phyloP scores from a whole-genome alignment of 2,113 vertebrate genomes.

The Nansenia antarctica region DNA sequence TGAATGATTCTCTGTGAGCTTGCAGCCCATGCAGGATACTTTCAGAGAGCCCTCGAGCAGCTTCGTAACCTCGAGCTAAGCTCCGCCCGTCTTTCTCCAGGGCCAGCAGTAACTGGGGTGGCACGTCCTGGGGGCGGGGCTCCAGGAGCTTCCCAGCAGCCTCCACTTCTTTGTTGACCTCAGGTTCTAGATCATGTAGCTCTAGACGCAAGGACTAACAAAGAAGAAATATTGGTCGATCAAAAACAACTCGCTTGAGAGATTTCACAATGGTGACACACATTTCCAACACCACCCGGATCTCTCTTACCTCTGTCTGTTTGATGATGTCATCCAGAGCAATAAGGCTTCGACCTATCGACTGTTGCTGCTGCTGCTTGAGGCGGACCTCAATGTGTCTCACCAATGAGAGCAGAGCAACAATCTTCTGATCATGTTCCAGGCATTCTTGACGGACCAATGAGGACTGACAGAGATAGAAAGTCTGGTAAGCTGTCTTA shows the following conservation, averaged over 20 bases:
- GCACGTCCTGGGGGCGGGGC: slow-evolving; percentile 80
- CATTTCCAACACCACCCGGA: not conserved
- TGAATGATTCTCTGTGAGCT: slow-evolving; percentile 68
- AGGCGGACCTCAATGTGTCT: slow-evolving; percentile 88
- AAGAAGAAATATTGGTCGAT: not conserved
- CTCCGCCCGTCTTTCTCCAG: slow-evolving; percentile 91
- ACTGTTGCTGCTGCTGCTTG: slow-evolving; percentile 80
- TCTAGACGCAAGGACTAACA: slow-evolving; percentile 84
- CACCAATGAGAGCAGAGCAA: slow-evolving; percentile 87
- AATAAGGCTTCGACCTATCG: slow-evolving; percentile 69
- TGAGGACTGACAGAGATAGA: slow-evolving; percentile 67
- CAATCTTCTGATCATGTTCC: slow-evolving; percentile 85
- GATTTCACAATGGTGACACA: not conserved
- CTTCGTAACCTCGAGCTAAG: slow-evolving; percentile 83
- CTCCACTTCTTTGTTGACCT: slow-evolving; percentile 80
- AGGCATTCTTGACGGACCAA: slow-evolving; percentile 84
- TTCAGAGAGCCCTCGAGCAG: slow-evolving; percentile 72
- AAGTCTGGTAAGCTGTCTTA: not conserved
- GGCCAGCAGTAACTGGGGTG: slow-evolving; percentile 85
- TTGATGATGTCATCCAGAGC: slow-evolving; percentile 78
- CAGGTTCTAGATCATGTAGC: slow-evolving; percentile 80
- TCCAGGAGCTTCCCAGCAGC: slow-evolving; percentile 74
- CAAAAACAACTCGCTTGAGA: not conserved
- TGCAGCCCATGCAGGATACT: slow-evolving; percentile 76
- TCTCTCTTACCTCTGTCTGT: slow-evolving; percentile 83